phyloP scores from a whole-genome alignment of 2,113 vertebrate genomes.

The Nothocercus julius region DNA sequence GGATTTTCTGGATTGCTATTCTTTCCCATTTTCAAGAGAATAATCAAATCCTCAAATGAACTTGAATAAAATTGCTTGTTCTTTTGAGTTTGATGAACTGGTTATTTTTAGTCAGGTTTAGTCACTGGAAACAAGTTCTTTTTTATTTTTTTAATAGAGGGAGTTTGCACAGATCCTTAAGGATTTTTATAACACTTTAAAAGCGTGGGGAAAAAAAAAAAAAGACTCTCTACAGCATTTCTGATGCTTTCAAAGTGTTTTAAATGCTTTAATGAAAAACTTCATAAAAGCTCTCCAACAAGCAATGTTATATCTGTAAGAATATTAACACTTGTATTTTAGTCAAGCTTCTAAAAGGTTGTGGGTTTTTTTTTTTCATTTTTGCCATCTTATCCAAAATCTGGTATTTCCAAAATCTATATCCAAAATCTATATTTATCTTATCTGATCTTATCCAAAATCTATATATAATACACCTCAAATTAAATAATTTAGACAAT shows the following conservation, averaged over 20 bases:
- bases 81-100: slow-evolving; percentile 39
- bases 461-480: background rate
- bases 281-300: background rate
- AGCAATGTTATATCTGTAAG: background rate
- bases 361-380: background rate
- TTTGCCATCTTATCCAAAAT: background rate
- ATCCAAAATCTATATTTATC: no score
- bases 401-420: background rate
- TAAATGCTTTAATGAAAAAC: background rate
- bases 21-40: background rate
- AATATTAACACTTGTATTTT: background rate
- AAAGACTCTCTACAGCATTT: background rate
- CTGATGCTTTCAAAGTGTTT: background rate
- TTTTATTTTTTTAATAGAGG: background rate
- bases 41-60: slow-evolving; percentile 36
- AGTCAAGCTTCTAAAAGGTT: background rate
- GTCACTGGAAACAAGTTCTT: background rate
- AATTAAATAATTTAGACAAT: background rate
- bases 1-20: background rate
- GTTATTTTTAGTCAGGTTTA: slow-evolving; percentile 63
- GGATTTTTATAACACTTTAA: slow-evolving; percentile 35
- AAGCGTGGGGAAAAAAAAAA: background rate
- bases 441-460: no score
- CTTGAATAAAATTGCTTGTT: background rate
- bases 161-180: background rate